Evolutionary conservation across 2,797 vertebrate genomes (phyloP).

Genomic region (Sebastes melanostomus): DNA sequence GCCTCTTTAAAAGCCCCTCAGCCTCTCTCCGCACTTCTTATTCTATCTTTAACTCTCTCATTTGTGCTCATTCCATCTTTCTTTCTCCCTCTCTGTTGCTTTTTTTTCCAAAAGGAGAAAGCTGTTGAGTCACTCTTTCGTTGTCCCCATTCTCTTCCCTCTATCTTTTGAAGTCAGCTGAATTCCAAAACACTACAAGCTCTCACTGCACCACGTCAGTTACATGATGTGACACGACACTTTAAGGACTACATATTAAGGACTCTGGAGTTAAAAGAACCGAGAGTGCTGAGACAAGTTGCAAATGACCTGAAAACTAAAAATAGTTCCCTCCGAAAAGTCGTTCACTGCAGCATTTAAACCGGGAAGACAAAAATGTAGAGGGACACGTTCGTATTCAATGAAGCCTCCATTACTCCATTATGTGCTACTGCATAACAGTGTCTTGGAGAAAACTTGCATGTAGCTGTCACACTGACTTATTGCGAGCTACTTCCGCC

Average conservation of each 20-base stretch:
- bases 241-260: constrained; percentile 68
- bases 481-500: not conserved
- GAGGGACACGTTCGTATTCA: not conserved
- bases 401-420: not conserved
- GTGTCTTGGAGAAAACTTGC: not conserved
- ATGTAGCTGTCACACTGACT: constrained; percentile 21
- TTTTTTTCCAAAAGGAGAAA: constrained; percentile 27
- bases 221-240: constrained; percentile 66
- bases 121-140: constrained; percentile 60
- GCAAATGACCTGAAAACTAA: constrained; percentile 72
- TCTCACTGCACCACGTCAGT: constrained; percentile 37
- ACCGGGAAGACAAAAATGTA: constrained; percentile 19
- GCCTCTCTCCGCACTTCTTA: constrained; percentile 14
- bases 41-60: constrained; percentile 43
- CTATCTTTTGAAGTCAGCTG: constrained; percentile 48
- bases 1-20: constrained; percentile 55
- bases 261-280: constrained; percentile 56
- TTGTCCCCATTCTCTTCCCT: constrained; percentile 35
- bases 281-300: constrained; percentile 54
- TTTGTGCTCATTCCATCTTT: constrained; percentile 31
- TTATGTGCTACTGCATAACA: not conserved
- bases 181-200: constrained; percentile 29
- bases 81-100: constrained; percentile 3
- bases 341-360: constrained; percentile 40
- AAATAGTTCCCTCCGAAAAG: constrained; percentile 57